phyloP scores from a whole-genome alignment of 2,797 vertebrate genomes.

The Mormyrops boulengeri region DNA sequence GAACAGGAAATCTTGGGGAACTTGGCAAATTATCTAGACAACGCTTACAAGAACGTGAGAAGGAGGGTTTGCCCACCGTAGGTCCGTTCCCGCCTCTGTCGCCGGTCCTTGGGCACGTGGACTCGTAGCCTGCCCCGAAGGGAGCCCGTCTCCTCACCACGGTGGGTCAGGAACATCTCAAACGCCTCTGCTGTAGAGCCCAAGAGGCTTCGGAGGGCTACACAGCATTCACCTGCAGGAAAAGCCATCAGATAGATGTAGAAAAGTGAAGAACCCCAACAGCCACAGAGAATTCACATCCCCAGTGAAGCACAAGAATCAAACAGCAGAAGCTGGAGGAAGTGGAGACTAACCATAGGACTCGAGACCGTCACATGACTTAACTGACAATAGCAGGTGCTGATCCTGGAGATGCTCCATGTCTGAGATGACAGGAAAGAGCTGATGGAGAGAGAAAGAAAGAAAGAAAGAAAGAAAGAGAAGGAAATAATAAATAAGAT shows the following conservation, averaged over 20 bases:
- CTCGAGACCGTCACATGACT: conserved; percentile 75
- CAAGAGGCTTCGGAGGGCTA: conserved; percentile 58
- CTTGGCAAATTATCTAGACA: not conserved
- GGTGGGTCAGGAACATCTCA: conserved; percentile 71
- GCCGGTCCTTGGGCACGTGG: conserved; percentile 56
- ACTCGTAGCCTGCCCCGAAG: conserved; percentile 65
- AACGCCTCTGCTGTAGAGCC: conserved; percentile 57
- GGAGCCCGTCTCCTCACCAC: conserved; percentile 75
- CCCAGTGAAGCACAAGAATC: not conserved
- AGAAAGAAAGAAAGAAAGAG: not conserved
- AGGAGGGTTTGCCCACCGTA: conserved; percentile 54
- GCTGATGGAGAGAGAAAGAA: conserved; percentile 41
- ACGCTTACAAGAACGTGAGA: not conserved
- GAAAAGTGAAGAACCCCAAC: not conserved
- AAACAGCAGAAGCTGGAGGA: not conserved
- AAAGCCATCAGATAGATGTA: not conserved
- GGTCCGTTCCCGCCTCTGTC: conserved; percentile 49
- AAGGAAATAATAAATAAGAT: not conserved
- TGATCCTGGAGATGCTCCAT: conserved; percentile 69
- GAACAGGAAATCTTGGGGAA: conserved; percentile 54
- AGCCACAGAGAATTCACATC: not conserved
- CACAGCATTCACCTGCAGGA: conserved; percentile 68
- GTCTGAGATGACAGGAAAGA: conserved; percentile 61
- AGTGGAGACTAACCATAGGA: conserved; percentile 64
- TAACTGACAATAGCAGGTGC: conserved; percentile 69